Evolutionary conservation across 1,140 invertebrate species (phyloP).

Genomic region (Lordiphosa clarofinis): DNA sequence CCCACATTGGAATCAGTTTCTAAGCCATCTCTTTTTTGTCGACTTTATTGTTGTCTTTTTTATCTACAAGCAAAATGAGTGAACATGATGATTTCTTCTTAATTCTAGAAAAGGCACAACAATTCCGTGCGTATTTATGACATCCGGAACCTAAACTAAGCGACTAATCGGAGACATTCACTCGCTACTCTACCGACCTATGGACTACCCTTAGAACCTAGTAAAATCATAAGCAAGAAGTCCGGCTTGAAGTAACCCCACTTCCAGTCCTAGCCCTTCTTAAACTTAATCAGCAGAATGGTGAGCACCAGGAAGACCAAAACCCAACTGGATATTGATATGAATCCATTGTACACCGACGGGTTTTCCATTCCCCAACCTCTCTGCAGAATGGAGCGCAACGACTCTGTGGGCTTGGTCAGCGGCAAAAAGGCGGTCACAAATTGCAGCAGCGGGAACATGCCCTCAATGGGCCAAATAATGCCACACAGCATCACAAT

Average conservation of each 20-base stretch:
- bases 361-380: slow-evolving; percentile 90
- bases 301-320: slow-evolving; percentile 89
- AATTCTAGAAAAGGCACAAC: slow-evolving; percentile 66
- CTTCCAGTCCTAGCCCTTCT: slow-evolving; percentile 84
- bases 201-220: slow-evolving; percentile 66
- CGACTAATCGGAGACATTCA: slow-evolving; percentile 37
- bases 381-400: slow-evolving; percentile 91
- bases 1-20: no score
- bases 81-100: slow-evolving; percentile 24
- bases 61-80: slow-evolving; percentile 12
- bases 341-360: slow-evolving; percentile 91
- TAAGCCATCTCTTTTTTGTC: no score
- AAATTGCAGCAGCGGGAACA: slow-evolving; percentile 89
- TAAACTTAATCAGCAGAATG: slow-evolving; percentile 90
- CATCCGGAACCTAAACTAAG: slow-evolving; percentile 61
- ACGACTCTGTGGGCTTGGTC: slow-evolving; percentile 95
- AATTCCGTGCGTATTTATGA: slow-evolving; percentile 41
- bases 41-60: no score
- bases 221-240: slow-evolving; percentile 57
- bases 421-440: slow-evolving; percentile 91
- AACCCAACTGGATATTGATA: slow-evolving; percentile 92
- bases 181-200: slow-evolving; percentile 37
- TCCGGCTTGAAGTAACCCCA: slow-evolving; percentile 1
- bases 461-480: slow-evolving; percentile 91
- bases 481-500: slow-evolving; percentile 94